Conservation (phyloP, 2,888 invertebrate genomes). For the Caenorhabditis japonica region DNA sequence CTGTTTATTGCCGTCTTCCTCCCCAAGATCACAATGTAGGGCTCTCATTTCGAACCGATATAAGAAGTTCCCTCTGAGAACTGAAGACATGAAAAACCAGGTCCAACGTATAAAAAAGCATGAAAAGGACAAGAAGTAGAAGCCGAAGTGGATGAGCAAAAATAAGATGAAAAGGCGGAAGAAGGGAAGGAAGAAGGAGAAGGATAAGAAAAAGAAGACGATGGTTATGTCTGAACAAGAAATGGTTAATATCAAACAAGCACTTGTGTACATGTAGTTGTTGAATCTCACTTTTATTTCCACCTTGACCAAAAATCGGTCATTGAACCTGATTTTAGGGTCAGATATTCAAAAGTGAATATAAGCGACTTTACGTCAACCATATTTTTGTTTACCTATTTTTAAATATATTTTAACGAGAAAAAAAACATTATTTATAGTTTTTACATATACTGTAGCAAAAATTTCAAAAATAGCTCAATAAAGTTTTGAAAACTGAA, state of each 20-base stretch:
- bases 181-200: neutral
- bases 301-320: conserved; percentile 19
- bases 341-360: conserved; percentile 23
- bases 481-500: too few relatives aligned
- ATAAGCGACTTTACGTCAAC: too few relatives aligned
- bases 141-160: conserved; percentile 12
- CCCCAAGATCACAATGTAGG: conserved; percentile 30
- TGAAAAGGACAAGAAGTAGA: conserved; percentile 12
- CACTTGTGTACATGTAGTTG: conserved; percentile 23
- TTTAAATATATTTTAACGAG: too few relatives aligned
- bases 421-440: too few relatives aligned
- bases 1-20: conserved; percentile 46
- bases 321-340: conserved; percentile 27
- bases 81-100: conserved; percentile 40
- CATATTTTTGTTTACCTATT: too few relatives aligned
- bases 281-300: conserved; percentile 42
- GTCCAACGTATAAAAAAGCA: too few relatives aligned
- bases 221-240: conserved; percentile 31
- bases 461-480: too few relatives aligned
- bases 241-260: conserved; percentile 51
- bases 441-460: too few relatives aligned
- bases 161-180: neutral
- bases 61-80: conserved; percentile 29
- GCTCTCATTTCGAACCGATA: conserved; percentile 45
- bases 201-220: conserved; percentile 20